Conservation (phyloP, 2,888 invertebrate species). For the Rhagophthalmus giganteus region DNA sequence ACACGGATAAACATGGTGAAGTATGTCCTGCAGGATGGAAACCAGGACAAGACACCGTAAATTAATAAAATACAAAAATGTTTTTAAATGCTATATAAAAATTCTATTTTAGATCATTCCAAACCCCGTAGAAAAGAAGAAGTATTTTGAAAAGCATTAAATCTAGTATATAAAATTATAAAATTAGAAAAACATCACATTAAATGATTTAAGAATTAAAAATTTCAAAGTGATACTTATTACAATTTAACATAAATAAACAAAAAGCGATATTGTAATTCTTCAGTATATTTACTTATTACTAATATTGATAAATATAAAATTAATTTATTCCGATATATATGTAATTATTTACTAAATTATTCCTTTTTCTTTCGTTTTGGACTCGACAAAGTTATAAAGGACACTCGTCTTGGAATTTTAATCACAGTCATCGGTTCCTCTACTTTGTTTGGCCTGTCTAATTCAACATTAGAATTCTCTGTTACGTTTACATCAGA, state of each 20-base stretch:
- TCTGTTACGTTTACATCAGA: neutral
- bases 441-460: neutral
- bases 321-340: conserved; percentile 5
- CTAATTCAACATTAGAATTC: neutral
- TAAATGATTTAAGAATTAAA: conserved; percentile 2
- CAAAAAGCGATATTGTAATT: conserved; percentile 9
- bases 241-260: neutral
- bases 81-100: no score
- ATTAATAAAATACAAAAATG: conserved; percentile 43
- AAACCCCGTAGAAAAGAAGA: conserved; percentile 77
- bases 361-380: conserved; percentile 62
- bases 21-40: conserved; percentile 96
- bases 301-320: no score
- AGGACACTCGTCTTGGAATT: conserved; percentile 69
- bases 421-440: conserved; percentile 44
- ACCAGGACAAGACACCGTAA: conserved; percentile 88
- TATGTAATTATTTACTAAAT: neutral
- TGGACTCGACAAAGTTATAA: conserved; percentile 79
- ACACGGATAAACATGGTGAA: conserved; percentile 89
- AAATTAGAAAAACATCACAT: conserved; percentile 10
- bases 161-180: conserved; percentile 5
- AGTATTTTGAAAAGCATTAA: conserved; percentile 73
- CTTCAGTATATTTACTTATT: no score
- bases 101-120: conserved; percentile 73
- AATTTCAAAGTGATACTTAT: neutral